Evolutionary conservation across 53 echinoderm and acorn worm genomes (phyloP).

Genomic region (Holothuria scabra): DNA sequence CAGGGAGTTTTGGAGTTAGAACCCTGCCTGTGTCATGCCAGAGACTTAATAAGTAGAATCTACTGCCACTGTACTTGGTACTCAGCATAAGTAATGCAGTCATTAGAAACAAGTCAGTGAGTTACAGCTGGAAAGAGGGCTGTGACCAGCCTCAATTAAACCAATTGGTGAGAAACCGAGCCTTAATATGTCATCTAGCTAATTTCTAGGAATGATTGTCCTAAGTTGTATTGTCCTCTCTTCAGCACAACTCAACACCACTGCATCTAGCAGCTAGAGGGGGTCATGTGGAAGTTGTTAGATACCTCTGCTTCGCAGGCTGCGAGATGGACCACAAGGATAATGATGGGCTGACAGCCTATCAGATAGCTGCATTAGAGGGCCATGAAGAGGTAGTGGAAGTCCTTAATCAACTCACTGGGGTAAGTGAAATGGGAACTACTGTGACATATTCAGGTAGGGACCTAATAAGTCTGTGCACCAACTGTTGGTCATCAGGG

Average conservation of each 20-base stretch:
- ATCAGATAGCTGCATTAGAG: slow-evolving; percentile 85
- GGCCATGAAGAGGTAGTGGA: slow-evolving; percentile 90
- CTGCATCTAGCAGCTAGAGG: slow-evolving; percentile 71
- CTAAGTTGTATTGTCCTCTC: not conserved
- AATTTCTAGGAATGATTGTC: too few species aligned
- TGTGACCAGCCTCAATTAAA: too few species aligned
- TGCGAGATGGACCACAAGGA: slow-evolving; percentile 82
- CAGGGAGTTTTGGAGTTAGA: too few species aligned
- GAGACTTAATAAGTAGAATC: too few species aligned
- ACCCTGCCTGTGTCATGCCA: too few species aligned
- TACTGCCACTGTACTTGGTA: too few species aligned
- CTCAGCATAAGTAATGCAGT: too few species aligned
- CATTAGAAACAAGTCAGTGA: too few species aligned
- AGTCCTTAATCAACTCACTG: slow-evolving; percentile 77
- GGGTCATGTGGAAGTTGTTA: slow-evolving; percentile 92
- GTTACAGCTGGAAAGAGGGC: too few species aligned
- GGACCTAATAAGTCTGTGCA: not conserved
- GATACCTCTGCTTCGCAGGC: slow-evolving; percentile 91
- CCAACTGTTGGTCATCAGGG: too few species aligned
- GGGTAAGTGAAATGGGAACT: slow-evolving; percentile 57
- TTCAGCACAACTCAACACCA: slow-evolving; percentile 35
- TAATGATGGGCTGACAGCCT: slow-evolving; percentile 90
- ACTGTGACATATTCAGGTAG: not conserved
- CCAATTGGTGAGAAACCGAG: too few species aligned
- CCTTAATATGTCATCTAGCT: too few species aligned